These are phyloP conservation scores for Pecten maximus DNA, from an alignment of 2,888 invertebrate genomes.

Conservation along the genomic window DNA sequence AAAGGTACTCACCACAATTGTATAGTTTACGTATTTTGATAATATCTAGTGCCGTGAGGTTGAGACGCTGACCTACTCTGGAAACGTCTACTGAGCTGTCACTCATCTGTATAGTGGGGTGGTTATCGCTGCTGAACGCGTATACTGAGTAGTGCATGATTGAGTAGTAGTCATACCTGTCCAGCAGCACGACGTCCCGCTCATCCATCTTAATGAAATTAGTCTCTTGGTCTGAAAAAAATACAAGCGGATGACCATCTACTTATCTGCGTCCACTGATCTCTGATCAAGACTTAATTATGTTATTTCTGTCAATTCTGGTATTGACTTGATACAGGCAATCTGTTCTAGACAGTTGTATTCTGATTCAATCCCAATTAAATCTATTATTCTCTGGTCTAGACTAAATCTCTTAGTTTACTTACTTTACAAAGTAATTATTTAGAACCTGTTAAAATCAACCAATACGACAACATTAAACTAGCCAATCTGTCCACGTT, in stretches of 20 bases:
- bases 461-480: too few species aligned
- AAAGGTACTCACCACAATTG: constrained; percentile 70
- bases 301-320: too few species aligned
- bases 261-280: background rate
- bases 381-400: too few species aligned
- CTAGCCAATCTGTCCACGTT: too few species aligned
- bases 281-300: too few species aligned
- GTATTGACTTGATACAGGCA: too few species aligned
- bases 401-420: too few species aligned
- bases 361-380: too few species aligned
- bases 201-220: constrained; percentile 43
- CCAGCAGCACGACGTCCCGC: constrained; percentile 82
- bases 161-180: constrained; percentile 90
- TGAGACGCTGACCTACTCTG: constrained; percentile 83
- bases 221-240: constrained; percentile 39
- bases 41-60: constrained; percentile 81
- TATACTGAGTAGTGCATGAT: constrained; percentile 89
- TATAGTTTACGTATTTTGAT: constrained; percentile 82
- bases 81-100: background rate
- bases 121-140: constrained; percentile 55
- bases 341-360: too few species aligned
- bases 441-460: too few species aligned
- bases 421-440: too few species aligned
- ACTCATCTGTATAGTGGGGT: constrained; percentile 82
- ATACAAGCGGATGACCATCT: too few species aligned